These are phyloP conservation scores for Glyptemys insculpta DNA, from an alignment of 2,797 vertebrate genomes.

Conservation along the genomic window DNA sequence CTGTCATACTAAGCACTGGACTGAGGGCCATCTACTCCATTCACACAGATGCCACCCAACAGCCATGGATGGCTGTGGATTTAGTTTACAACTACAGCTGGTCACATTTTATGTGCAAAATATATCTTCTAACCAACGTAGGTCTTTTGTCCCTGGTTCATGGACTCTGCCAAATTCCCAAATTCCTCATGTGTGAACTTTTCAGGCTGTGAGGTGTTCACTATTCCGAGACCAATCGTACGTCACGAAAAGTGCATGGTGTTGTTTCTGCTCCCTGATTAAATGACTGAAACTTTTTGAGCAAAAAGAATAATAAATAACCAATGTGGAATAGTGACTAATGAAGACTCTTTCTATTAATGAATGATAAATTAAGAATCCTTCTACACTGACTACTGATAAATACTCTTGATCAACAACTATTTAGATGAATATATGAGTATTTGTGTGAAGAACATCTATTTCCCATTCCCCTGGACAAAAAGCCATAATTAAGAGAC, in stretches of 20 bases:
- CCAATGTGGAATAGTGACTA: neutral
- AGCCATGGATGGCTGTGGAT: neutral
- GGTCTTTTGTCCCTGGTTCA: neutral
- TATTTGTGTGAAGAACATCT: neutral
- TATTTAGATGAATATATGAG: neutral
- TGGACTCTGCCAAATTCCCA: conserved; percentile 5
- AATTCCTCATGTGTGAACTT: neutral
- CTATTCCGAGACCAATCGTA: no score
- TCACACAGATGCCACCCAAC: neutral
- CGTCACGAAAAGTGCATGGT: neutral
- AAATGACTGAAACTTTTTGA: neutral
- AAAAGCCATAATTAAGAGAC: neutral
- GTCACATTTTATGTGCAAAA: neutral
- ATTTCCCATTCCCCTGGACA: neutral
- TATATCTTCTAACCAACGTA: neutral
- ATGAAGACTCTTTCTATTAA: neutral
- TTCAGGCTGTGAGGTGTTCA: neutral
- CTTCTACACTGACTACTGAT: neutral
- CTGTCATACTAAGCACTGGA: neutral
- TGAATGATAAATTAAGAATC: neutral
- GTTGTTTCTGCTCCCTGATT: neutral
- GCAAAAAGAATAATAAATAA: conserved; percentile 1
- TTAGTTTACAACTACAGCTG: neutral
- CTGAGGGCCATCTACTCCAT: neutral
- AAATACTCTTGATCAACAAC: neutral